Evolutionary conservation across 2,888 invertebrate genomes (phyloP).

Genomic region (Aplocera efformata): DNA sequence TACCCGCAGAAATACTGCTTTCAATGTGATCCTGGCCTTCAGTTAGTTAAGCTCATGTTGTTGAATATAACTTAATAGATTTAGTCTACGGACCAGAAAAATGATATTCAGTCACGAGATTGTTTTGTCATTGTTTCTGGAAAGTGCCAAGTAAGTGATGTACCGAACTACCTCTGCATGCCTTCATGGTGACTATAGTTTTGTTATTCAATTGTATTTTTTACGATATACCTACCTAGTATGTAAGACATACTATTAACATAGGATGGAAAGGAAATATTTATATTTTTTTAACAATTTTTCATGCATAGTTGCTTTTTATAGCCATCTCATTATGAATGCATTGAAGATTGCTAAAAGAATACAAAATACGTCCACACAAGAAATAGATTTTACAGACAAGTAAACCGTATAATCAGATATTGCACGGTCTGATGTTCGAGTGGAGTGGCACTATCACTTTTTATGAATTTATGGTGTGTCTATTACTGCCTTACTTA

Average conservation of each 20-base stretch:
- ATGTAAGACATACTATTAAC: conserved; percentile 57
- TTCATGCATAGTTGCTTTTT: too few relatives aligned
- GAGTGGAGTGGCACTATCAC: too few relatives aligned
- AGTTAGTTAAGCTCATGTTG: conserved; percentile 6
- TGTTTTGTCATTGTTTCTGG: conserved; percentile 1
- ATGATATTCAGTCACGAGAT: neutral
- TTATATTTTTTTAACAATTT: neutral
- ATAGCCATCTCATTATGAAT: too few relatives aligned
- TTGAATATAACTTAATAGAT: conserved; percentile 7
- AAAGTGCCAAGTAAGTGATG: conserved; percentile 42
- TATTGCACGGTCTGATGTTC: too few relatives aligned
- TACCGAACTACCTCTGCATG: conserved; percentile 76
- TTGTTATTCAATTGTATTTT: conserved; percentile 56
- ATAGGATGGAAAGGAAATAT: too few relatives aligned
- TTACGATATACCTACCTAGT: conserved; percentile 62
- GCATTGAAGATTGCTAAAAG: too few relatives aligned
- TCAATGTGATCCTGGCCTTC: conserved; percentile 4
- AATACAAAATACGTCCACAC: conserved; percentile 39
- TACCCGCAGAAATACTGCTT: too few relatives aligned
- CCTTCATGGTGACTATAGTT: conserved; percentile 68
- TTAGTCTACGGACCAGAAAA: conserved; percentile 10
- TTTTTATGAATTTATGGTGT: too few relatives aligned
- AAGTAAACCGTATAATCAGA: neutral
- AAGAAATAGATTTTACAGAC: conserved; percentile 39
- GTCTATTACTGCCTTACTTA: too few relatives aligned